phyloP scores from a whole-genome alignment of 1,140 invertebrate species.

The Cherax quadricarinatus region DNA sequence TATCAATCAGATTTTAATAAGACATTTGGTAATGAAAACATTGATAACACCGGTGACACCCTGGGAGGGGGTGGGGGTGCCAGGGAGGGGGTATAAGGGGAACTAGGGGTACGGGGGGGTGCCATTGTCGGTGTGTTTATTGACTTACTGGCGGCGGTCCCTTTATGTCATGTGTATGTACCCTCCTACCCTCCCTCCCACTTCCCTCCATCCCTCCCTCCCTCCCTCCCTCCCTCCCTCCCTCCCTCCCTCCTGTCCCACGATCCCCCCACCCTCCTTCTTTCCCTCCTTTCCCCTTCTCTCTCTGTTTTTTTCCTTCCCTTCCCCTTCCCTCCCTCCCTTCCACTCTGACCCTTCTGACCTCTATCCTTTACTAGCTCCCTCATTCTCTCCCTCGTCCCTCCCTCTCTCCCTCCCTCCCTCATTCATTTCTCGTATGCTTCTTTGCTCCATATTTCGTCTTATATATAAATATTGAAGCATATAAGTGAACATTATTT shows the following conservation, averaged over 20 bases:
- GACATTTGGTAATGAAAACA: too few relatives aligned
- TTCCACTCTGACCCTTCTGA: neutral
- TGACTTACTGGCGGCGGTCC: constrained; percentile 5
- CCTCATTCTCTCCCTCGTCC: neutral
- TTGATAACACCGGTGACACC: too few relatives aligned
- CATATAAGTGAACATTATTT: too few relatives aligned
- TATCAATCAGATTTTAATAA: too few relatives aligned
- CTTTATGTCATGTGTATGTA: neutral
- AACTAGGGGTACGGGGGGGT: neutral
- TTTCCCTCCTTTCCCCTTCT: neutral
- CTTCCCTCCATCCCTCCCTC: neutral
- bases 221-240: neutral
- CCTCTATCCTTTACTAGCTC: neutral
- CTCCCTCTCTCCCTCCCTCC: neutral
- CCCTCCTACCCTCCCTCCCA: neutral
- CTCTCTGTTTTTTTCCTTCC: constrained; percentile 11
- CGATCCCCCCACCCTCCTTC: neutral
- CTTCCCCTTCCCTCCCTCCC: constrained; percentile 2
- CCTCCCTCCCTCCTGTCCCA: neutral
- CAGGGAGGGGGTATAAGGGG: too few relatives aligned
- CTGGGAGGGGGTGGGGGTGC: too few relatives aligned
- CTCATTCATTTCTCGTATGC: too few relatives aligned
- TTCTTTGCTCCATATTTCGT: too few relatives aligned
- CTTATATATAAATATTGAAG: too few relatives aligned
- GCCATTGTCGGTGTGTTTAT: constrained; percentile 30